Base-by-base conservation (phyloP, 1,140 invertebrate species). In the Drosophila ironensis region DNA sequence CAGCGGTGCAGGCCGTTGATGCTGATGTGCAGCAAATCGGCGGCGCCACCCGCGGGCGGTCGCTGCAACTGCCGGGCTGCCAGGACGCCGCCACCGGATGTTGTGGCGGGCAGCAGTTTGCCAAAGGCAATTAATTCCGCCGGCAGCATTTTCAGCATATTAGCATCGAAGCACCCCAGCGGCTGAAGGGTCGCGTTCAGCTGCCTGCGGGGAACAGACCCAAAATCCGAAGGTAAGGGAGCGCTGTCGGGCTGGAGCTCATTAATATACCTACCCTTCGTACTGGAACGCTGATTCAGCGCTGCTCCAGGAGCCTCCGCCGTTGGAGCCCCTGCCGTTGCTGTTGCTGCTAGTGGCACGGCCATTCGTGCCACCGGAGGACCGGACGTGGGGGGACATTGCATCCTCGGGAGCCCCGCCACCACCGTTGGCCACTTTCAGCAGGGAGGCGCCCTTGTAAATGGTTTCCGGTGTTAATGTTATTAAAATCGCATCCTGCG, bases 381-480 rank as follows among this genome's bases (percentile, higher is more conserved):
- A 35, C 9, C 38, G 42, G 5, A 56, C 60, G 3, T 42, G 38
- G 38, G 24, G 30, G 20, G 40, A 46, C 25, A 54, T 35, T 22
- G 40, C 12, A 20, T 47, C 51, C 11, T 17, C 35, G 16, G 44
- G 37, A 7, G n/a, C n/a, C n/a, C 41, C 67, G 17, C 28, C 48
- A 1, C 46, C 56, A 8, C 74, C 64, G 19, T 71, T 78, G 52
- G 86, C 60, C 50, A 86, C 64, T 71, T 89, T 89, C 24, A 89
- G 61, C 33, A 88, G 44, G 44, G 88, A 89, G 7, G 88, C 86
- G n/a, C 88, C 88, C 72, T 89, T 89, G 82, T 89, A 89, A 71
- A 89, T 88, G 40, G 88, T 89, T 73, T 87, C 88, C 47, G 88
- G 88, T 70, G 88, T 89, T 78, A 89, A 87, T 78, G 88, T 89